Evolutionary conservation across 2,797 vertebrate genomes (phyloP), one percentile per base, ranked within the genome.

Genomic region (Sebastes iracundus): DNA sequence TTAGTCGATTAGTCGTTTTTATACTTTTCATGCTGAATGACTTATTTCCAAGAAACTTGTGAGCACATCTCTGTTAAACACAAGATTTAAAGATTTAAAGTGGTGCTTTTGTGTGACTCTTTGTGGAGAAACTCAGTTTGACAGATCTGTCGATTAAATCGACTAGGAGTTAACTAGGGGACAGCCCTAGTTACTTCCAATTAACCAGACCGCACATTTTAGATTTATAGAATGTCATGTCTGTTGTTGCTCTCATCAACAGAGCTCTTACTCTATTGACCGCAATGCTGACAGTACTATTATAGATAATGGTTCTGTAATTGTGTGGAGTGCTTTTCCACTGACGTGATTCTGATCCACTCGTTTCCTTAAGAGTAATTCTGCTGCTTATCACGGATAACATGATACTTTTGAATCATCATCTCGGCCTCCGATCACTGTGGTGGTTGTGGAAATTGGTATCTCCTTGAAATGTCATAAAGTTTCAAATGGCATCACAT

Each of bases 281-380:
- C 32, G 13, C 28, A 62, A 9, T 52, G 64, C 30, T 56, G 76
- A 78, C 16, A 38, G 56, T 22, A 52, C 35, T 42, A 23, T 58
- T 62, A 46, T 23, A 62, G 87, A 83, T 82, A 87, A 88, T 81
- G 83, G 69, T 42, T 76, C 42, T 60, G 60, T 79, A 79, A 87
- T 81, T 84, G 70, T 56, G 32, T 55, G 11, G 63, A 78, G 72
- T 85, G 82, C 74, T 86, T 84, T 79, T 84, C 66, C 69, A 72
- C 28, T 60, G 62, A 77, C 35, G 8, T 14, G 56, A 80, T 49
- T 79, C 27, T 60, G 63, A 76, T 74, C 27, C 3, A 60, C 52
- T 81, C 23, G 42, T 80, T 82, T 86, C 59, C 83, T 75, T 77
- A 14, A 76, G 28, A 75, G 73, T 67, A 38, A 49, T 74, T 66